phyloP scores from a whole-genome alignment of 2,797 vertebrate genomes.

The Rallus crepitans region DNA sequence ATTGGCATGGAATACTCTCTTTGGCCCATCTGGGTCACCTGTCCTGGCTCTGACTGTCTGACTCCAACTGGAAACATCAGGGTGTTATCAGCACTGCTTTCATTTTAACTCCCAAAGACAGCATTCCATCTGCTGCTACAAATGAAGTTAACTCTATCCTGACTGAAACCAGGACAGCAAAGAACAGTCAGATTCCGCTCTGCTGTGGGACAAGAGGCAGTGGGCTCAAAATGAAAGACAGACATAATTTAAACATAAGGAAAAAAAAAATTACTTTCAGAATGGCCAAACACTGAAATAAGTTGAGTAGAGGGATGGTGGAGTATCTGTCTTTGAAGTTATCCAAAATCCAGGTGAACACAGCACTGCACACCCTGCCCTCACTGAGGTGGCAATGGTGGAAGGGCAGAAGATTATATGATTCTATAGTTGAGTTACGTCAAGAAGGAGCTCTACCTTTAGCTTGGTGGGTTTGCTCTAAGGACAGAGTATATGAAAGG shows the following conservation, averaged over 20 bases:
- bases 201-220: neutral
- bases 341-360: neutral
- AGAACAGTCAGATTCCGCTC: neutral
- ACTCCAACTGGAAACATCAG: too few relatives aligned
- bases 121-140: too few relatives aligned
- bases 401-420: neutral
- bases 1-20: too few relatives aligned
- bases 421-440: neutral
- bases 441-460: neutral
- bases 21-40: too few relatives aligned
- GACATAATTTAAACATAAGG: neutral
- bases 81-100: too few relatives aligned
- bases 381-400: neutral
- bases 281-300: neutral
- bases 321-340: neutral
- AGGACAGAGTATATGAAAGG: neutral
- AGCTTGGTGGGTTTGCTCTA: neutral
- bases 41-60: too few relatives aligned
- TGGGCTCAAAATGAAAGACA: neutral
- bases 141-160: too few relatives aligned
- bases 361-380: neutral
- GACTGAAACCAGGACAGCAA: too few relatives aligned
- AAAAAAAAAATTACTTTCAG: neutral
- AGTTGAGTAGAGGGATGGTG: neutral
- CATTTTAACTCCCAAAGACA: too few relatives aligned